These are phyloP conservation scores for Tenualosa thibaudeaui DNA, from an alignment of 2,797 vertebrate genomes.

Conservation along the genomic window DNA sequence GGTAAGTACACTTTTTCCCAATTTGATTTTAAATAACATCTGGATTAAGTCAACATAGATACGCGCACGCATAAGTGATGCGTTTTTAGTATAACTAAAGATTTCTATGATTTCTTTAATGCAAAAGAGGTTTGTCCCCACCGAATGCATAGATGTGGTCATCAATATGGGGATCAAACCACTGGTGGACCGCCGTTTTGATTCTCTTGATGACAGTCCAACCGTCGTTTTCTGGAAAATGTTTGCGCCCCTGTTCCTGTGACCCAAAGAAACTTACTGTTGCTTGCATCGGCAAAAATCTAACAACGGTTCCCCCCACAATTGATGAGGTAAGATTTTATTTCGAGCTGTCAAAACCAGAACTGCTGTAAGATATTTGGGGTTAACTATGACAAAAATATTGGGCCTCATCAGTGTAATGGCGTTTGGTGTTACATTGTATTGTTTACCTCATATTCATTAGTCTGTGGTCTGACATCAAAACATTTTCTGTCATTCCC, in stretches of 20 bases:
- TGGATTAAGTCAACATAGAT: too few relatives aligned
- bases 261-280: constrained; percentile 74
- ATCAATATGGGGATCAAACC: not conserved
- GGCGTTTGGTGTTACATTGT: too few relatives aligned
- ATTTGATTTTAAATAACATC: too few relatives aligned
- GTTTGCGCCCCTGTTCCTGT: constrained; percentile 80
- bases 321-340: constrained; percentile 81
- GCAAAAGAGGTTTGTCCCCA: not conserved
- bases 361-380: too few relatives aligned
- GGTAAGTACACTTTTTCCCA: not conserved
- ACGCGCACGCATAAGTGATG: not conserved
- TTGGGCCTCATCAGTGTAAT: not conserved
- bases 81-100: too few relatives aligned
- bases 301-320: constrained; percentile 72
- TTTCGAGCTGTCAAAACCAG: not conserved
- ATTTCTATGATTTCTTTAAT: not conserved
- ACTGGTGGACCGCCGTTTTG: constrained; percentile 50
- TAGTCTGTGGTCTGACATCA: not conserved
- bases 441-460: too few relatives aligned
- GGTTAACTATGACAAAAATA: too few relatives aligned
- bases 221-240: constrained; percentile 51
- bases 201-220: constrained; percentile 46
- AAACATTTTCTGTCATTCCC: not conserved
- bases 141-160: constrained; percentile 53
- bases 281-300: constrained; percentile 76